phyloP scores from a whole-genome alignment of 2,888 invertebrate genomes.

The Alitta virens region DNA sequence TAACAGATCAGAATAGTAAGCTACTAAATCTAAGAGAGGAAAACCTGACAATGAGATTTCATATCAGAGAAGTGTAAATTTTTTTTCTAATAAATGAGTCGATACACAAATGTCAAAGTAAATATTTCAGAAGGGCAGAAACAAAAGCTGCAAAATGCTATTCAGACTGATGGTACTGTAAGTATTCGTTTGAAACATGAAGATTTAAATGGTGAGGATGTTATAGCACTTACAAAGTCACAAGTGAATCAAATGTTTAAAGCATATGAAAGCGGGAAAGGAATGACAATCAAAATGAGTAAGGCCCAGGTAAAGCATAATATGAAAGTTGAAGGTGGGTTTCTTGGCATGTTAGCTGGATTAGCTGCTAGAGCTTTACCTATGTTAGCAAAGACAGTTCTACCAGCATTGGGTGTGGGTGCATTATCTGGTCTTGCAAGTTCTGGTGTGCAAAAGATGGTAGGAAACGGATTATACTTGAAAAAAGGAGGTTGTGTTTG shows the following conservation, averaged over 20 bases:
- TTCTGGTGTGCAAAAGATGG: constrained; percentile 15
- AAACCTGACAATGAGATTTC: constrained; percentile 21
- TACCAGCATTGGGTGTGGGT: constrained; percentile 18
- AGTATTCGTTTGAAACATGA: constrained; percentile 11
- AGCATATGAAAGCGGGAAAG: constrained; percentile 18
- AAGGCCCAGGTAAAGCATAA: constrained; percentile 17
- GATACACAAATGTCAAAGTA: no score
- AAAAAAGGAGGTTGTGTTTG: constrained; percentile 24
- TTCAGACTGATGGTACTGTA: not conserved
- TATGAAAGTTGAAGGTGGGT: constrained; percentile 21
- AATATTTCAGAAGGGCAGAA: no score
- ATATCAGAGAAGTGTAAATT: constrained; percentile 22
- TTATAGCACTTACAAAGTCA: constrained; percentile 19
- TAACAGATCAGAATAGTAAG: constrained; percentile 23
- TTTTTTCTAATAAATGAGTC: no score
- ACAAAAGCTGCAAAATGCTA: no score
- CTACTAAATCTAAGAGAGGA: constrained; percentile 19
- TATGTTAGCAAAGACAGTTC: constrained; percentile 16
- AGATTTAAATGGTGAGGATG: constrained; percentile 15
- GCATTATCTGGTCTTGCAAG: constrained; percentile 22
- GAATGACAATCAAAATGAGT: constrained; percentile 20
- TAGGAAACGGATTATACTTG: constrained; percentile 17
- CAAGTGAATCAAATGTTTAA: constrained; percentile 20
- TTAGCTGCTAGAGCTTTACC: constrained; percentile 17
- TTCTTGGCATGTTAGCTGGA: constrained; percentile 10